Conservation (phyloP, 1,140 invertebrate genomes). For the Saccostrea cuccullata region DNA sequence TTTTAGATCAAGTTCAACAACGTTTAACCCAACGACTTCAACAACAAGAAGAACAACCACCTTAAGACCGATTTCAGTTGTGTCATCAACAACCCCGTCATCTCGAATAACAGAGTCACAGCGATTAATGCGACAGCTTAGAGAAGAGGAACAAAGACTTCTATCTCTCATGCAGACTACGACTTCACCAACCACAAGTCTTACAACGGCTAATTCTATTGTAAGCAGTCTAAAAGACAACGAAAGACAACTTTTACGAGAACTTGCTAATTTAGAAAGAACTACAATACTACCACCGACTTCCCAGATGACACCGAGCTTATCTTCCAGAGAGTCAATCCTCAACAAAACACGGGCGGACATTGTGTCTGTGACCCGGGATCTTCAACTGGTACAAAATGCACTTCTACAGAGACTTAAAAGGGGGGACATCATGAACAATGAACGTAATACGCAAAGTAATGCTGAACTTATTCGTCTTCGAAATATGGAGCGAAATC, state of each 20-base stretch:
- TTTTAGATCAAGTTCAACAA: not conserved
- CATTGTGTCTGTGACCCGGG: not conserved
- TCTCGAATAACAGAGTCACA: not conserved
- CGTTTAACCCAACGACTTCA: not conserved
- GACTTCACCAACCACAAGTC: not conserved
- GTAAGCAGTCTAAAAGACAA: not conserved
- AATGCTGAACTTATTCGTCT: not conserved
- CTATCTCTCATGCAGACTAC: not conserved
- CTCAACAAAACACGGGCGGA: not conserved
- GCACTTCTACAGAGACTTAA: not conserved
- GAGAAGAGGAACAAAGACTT: not conserved
- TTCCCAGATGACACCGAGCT: not conserved
- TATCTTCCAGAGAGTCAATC: not conserved
- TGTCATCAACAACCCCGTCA: not conserved
- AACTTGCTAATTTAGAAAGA: constrained; percentile 7
- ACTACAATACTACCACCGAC: not conserved
- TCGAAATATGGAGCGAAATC: constrained; percentile 1
- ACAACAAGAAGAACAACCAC: not conserved
- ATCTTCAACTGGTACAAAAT: not conserved
- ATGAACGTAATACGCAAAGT: not conserved
- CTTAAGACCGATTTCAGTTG: not conserved
- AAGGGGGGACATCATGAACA: not conserved
- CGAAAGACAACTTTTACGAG: not conserved
- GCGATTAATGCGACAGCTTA: not conserved
- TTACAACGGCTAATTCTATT: not conserved